Evolutionary conservation across 2,888 invertebrate species (phyloP), one percentile per base, ranked within the genome.

Genomic region (Oxytorus armatus): DNA sequence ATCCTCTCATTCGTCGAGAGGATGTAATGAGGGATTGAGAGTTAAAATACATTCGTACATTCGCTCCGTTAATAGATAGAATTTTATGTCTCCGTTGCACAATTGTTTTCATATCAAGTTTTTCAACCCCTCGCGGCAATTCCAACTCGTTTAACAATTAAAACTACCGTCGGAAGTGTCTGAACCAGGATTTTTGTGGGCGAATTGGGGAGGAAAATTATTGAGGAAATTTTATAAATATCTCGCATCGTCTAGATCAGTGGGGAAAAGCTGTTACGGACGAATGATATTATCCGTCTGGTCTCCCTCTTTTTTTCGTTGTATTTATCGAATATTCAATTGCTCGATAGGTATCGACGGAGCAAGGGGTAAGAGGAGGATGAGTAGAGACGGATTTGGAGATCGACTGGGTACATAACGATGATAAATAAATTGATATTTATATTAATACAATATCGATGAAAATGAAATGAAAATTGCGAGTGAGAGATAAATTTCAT

Each of bases 1-100:
- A 63, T 61, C 49, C 70, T 55, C 65, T 42, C 23, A 69, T 57
- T 33, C 61, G 33, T 10, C 10, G 57, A 14, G 47, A 57, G n/a
- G n/a, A 29, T 18, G 39, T 0, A 29, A 5, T 14, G 25, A 25
- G 47, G 33, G 25, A 16, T 14, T 10, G 39, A 10, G 57, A 14
- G 11, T 68, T 36, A 70, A 70, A 70, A 44, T 59, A 47, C 8
- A 47, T 4, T 44, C 21, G n/a, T 47, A 21, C 2, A 33, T 70
- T 57, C 57, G n/a, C 29, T 18, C n/a, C 18, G n/a, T 21, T 21
- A 55, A 33, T 10, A 11, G 21, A 21, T 8, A 44, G 11, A 18
- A 16, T 16, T 39, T 3, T 25, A 25, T 23, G 53, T 8, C 23
- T 53, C 3, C 53, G 7, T 1, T n/a, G 3, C 25, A 25, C 1